A percentile compares a stretch with the other conserved stretches of the same genome.
Conservation (phyloP, 2,888 invertebrate genomes). For the Thereva unica region DNA sequence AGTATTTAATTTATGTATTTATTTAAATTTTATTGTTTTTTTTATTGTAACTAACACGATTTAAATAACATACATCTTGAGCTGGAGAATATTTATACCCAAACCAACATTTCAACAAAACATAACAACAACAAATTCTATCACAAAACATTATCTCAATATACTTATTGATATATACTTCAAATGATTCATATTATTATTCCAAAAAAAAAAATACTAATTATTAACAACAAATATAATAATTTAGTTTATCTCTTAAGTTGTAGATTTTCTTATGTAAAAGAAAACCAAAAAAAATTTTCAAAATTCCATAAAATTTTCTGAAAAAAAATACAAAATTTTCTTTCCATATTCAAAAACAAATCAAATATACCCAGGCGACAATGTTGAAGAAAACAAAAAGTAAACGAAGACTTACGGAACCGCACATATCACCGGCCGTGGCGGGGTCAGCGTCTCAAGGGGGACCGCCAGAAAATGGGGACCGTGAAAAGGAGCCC, state of each 20-base stretch:
- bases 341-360: constrained; percentile 33
- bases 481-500: constrained; percentile 58
- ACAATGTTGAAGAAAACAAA: constrained; percentile 99
- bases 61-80: constrained; percentile 9
- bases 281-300: no score
- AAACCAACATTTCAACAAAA: background rate
- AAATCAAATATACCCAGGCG: constrained; percentile 69
- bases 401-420: constrained; percentile 92
- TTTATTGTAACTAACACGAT: background rate
- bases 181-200: no score
- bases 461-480: constrained; percentile 63
- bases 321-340: constrained; percentile 22
- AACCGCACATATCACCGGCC: constrained; percentile 70
- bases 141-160: constrained; percentile 3
- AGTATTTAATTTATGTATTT: constrained; percentile 4
- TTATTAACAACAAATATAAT: no score
- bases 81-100: background rate
- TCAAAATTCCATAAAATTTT: no score
- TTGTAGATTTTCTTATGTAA: constrained; percentile 14
- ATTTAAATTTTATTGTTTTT: constrained; percentile 10
- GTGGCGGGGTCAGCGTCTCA: constrained; percentile 51
- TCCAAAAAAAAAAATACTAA: no score
- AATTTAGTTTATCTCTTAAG: background rate
- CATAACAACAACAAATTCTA: constrained; percentile 3
- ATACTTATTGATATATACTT: constrained; percentile 5